Evolutionary conservation across 2,888 invertebrate species (phyloP), one percentile per base, ranked within the genome.

Genomic region (Rhingia campestris): DNA sequence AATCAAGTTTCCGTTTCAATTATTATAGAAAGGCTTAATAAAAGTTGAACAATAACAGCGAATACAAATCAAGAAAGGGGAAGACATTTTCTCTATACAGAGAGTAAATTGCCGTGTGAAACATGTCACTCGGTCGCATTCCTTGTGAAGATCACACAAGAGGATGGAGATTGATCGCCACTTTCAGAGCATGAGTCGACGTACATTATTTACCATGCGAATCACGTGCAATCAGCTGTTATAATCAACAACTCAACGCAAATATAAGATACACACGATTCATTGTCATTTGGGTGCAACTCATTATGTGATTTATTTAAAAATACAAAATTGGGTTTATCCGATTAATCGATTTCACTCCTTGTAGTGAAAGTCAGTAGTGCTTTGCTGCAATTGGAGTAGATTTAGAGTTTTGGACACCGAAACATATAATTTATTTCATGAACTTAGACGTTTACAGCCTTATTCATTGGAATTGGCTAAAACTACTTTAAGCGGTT

Each of bases 121-220:
- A 70, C 61, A 70, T 77, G 69, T 77, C 76, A 76, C 76, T 76
- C 76, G 76, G 76, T 76, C 67, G 75, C 69, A 77, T 70, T 77
- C 56, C 69, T 76, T 61, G 54, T 54, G 75, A 59, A 67, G 45
- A 67, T 32, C 59, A 33, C 32, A 14, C 45, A 63, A 35, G 63
- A 59, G 30, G 67, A 54, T 14, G 47, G 47, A 53, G 67, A 75
- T 43, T 67, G 67, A 67, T 53, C 67, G 35, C 51, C 39, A 45
- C 43, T 73, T 54, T 73, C 67, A n/a, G 64, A 58, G 45, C 32
- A 53, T 54, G 53, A 12, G 12, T 10, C 35, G 22, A 45, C 51
- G 32, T 59, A 39, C 61, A 67, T 22, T 22, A 22, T 22, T 1
- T 22, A 22, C 22, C 1, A 22, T 59, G 59, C 59, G 32, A 67